Evolutionary conservation across 2,113 vertebrate species (phyloP).

Genomic region (Cyphomyrus discorhynchus): DNA sequence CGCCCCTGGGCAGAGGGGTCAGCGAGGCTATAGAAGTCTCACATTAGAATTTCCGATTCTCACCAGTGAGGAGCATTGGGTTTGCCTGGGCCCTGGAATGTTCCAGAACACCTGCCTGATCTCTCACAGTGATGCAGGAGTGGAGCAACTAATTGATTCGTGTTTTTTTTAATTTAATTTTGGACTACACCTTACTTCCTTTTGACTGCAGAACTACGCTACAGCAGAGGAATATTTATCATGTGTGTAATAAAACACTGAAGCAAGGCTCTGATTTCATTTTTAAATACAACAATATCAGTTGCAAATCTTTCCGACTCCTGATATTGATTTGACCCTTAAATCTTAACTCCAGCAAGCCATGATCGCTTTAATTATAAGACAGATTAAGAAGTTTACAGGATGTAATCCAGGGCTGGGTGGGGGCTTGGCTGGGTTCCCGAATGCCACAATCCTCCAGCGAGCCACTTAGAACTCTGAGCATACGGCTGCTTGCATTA

Average conservation of each 20-base stretch:
- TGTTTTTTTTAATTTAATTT: background rate
- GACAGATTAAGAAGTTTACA: background rate
- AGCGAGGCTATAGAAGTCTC: background rate
- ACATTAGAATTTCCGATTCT: background rate
- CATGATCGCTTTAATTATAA: conserved; percentile 1
- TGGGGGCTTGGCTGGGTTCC: background rate
- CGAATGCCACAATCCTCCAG: background rate
- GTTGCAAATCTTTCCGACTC: background rate
- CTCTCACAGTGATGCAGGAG: background rate
- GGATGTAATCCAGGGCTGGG: background rate
- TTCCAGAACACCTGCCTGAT: background rate
- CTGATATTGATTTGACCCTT: background rate
- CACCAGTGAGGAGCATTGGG: background rate
- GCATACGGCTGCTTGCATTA: background rate
- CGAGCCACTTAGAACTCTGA: background rate
- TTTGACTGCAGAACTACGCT: background rate
- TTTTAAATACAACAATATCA: background rate
- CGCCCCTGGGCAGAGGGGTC: background rate
- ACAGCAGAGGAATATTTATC: background rate
- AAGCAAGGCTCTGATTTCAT: background rate
- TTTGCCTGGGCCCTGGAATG: background rate
- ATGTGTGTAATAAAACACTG: background rate
- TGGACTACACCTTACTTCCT: background rate
- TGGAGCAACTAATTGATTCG: background rate
- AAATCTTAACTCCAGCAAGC: background rate